phyloP scores from a whole-genome alignment of 2,113 vertebrate genomes.

The Uria aalge region DNA sequence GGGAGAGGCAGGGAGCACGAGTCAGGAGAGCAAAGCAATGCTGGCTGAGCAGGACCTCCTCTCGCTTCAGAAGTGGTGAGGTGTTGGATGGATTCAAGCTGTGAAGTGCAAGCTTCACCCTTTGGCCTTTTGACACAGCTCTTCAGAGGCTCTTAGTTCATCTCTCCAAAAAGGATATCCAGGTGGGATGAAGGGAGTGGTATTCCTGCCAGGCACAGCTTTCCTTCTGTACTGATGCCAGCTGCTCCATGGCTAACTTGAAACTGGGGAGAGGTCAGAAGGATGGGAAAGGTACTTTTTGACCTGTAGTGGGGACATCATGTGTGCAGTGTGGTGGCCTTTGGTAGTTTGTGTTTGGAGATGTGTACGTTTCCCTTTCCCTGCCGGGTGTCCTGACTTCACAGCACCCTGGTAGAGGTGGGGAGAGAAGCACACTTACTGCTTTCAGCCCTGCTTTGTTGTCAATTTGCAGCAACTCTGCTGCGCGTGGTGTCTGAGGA shows the following conservation, averaged over 20 bases:
- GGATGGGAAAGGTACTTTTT: background rate
- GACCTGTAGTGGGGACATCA: background rate
- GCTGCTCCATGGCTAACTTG: background rate
- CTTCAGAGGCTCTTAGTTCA: background rate
- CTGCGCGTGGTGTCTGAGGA: background rate
- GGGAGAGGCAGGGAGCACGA: background rate
- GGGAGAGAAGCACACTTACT: background rate
- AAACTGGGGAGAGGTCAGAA: background rate
- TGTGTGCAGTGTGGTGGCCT: background rate
- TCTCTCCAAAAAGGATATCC: background rate
- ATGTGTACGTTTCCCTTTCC: background rate
- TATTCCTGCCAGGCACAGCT: background rate
- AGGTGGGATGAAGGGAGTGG: background rate
- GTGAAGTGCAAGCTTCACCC: background rate
- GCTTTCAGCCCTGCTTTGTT: background rate
- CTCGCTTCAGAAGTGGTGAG: background rate
- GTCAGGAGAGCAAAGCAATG: background rate
- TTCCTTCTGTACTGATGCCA: background rate
- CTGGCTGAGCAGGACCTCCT: background rate
- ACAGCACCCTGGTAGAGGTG: background rate
- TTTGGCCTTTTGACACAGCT: background rate
- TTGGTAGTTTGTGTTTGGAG: background rate
- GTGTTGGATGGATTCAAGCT: background rate
- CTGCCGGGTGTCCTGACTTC: background rate
- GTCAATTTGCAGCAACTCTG: background rate